Percentiles rank a stretch among this genome's conserved stretches.
phyloP scores from a whole-genome alignment of 2,797 vertebrate species.

The Siniperca obscura region DNA sequence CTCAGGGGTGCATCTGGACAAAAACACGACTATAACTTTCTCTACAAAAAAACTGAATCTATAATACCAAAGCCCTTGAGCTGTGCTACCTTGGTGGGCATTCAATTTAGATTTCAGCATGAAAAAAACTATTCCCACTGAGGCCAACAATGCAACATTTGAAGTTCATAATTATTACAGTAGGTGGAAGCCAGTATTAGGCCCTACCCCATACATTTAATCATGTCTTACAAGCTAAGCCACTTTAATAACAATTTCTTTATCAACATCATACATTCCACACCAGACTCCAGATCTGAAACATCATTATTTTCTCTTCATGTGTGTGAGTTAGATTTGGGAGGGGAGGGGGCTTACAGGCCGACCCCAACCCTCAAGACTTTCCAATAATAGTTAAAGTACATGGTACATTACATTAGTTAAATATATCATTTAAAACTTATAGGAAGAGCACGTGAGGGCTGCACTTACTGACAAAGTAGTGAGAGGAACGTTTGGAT shows the following conservation, averaged over 20 bases:
- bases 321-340: conserved; percentile 14
- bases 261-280: background rate
- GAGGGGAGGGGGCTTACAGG: conserved; percentile 65
- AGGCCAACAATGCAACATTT: background rate
- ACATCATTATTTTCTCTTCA: background rate
- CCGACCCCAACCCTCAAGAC: conserved; percentile 46
- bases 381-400: conserved; percentile 10
- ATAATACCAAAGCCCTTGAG: background rate
- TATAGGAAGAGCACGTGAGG: background rate
- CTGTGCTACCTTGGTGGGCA: background rate
- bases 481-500: conserved; percentile 21
- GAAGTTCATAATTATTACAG: conserved; percentile 1
- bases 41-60: conserved; percentile 11
- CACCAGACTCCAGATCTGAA: background rate
- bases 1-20: conserved; percentile 68
- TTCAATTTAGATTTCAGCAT: background rate
- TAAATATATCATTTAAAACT: background rate
- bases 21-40: conserved; percentile 63
- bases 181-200: background rate
- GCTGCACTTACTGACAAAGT: conserved; percentile 8
- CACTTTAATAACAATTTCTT: background rate
- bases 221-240: background rate
- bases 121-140: background rate
- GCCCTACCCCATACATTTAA: background rate
- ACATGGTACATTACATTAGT: background rate